Evolutionary conservation across 2,888 invertebrate genomes (phyloP).

Genomic region (Leptura quadrifasciata): DNA sequence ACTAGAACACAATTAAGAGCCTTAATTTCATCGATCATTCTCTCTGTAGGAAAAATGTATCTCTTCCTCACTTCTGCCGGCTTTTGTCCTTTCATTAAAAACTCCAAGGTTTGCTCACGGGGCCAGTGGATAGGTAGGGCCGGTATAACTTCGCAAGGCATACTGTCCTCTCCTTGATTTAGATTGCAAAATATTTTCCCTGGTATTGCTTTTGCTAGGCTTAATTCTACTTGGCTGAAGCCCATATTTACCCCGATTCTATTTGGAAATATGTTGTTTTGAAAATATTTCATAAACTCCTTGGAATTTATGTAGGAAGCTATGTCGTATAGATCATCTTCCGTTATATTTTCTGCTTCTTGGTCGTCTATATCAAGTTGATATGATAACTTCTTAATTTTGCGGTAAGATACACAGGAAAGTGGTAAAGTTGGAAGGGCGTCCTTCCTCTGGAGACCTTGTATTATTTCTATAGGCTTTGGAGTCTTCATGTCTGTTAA

Average conservation of each 20-base stretch:
- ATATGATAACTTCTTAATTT: constrained; percentile 71
- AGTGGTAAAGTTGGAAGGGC: constrained; percentile 74
- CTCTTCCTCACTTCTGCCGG: constrained; percentile 74
- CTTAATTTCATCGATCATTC: constrained; percentile 81
- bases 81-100: constrained; percentile 78
- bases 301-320: constrained; percentile 79
- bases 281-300: constrained; percentile 83
- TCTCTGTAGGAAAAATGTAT: constrained; percentile 82
- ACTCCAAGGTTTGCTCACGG: constrained; percentile 81
- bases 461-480: constrained; percentile 55
- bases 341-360: constrained; percentile 53
- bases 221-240: constrained; percentile 76
- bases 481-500: constrained; percentile 53
- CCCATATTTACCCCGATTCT: constrained; percentile 78
- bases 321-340: constrained; percentile 63
- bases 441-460: constrained; percentile 59
- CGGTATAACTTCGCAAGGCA: constrained; percentile 82
- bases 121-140: constrained; percentile 85
- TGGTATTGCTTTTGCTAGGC: constrained; percentile 78
- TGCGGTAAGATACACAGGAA: constrained; percentile 74
- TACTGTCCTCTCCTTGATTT: constrained; percentile 67
- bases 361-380: constrained; percentile 58
- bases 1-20: constrained; percentile 82
- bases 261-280: constrained; percentile 77
- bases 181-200: constrained; percentile 79